These are phyloP conservation scores for Ferrisia virgata DNA, from an alignment of 2,888 invertebrate species.

Conservation along the genomic window DNA sequence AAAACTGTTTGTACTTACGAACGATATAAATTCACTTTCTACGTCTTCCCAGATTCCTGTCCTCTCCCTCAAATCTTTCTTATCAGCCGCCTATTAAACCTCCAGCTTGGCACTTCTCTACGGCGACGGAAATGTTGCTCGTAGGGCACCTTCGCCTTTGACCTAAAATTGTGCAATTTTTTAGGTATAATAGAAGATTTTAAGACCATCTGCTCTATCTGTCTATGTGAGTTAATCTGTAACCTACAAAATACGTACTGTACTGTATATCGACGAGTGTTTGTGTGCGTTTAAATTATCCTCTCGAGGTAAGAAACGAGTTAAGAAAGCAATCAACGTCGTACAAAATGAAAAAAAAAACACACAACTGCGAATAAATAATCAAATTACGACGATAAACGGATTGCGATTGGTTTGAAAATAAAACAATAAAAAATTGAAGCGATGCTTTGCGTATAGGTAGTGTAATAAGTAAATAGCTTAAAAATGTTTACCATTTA, in stretches of 20 bases:
- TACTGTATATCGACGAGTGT: neutral
- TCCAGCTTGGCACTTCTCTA: neutral
- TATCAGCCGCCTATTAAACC: no score
- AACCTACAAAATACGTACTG: no score
- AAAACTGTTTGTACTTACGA: no score
- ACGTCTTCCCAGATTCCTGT: neutral
- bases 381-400: neutral
- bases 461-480: neutral
- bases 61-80: no score
- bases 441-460: neutral
- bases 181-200: neutral
- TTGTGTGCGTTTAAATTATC: neutral
- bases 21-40: neutral
- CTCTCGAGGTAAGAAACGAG: neutral
- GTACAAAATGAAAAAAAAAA: neutral
- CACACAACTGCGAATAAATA: no score
- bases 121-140: neutral
- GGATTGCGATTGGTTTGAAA: neutral
- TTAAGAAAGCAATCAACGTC: neutral
- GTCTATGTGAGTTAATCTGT: neutral
- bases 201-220: neutral
- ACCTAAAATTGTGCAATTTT: neutral
- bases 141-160: neutral
- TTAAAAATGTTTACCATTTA: slow-evolving; percentile 25
- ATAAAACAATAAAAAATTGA: no score